Percentiles rank a stretch among this genome's conserved stretches.
Evolutionary conservation across 1,140 invertebrate species (phyloP).

Genomic region (Zelostemma sp.): DNA sequence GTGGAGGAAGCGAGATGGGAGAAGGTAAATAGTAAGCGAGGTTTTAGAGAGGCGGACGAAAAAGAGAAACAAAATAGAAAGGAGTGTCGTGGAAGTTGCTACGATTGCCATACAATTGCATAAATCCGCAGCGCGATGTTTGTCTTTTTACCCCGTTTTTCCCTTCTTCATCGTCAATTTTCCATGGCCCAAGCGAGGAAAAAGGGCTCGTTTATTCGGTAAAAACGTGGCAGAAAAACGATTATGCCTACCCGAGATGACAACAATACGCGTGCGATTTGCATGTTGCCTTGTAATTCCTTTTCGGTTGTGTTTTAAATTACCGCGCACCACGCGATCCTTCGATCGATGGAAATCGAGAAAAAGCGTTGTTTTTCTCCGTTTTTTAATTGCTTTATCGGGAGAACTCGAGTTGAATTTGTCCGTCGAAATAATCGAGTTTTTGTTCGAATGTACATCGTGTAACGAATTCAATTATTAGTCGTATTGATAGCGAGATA

Average conservation of each 20-base stretch:
- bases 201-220: too few species aligned
- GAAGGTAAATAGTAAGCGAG: slow-evolving; percentile 17
- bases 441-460: slow-evolving; percentile 1
- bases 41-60: neutral
- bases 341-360: slow-evolving; percentile 7
- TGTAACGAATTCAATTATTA: neutral
- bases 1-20: slow-evolving; percentile 24
- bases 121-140: neutral
- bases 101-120: neutral
- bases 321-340: neutral
- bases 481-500: neutral
- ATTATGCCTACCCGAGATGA: neutral
- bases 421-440: too few species aligned
- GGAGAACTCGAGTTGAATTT: too few species aligned
- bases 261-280: slow-evolving; percentile 10
- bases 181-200: too few species aligned
- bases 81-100: neutral
- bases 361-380: too few species aligned
- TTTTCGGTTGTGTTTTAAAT: slow-evolving; percentile 24
- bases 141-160: too few species aligned
- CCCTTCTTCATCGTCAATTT: too few species aligned
- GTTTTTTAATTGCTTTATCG: too few species aligned
- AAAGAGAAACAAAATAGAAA: slow-evolving; percentile 1
- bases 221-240: too few species aligned
- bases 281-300: slow-evolving; percentile 41